A percentile compares a stretch with the other conserved stretches of the same genome.
phyloP scores from a whole-genome alignment of 2,113 vertebrate genomes.

The Heptranchias perlo region DNA sequence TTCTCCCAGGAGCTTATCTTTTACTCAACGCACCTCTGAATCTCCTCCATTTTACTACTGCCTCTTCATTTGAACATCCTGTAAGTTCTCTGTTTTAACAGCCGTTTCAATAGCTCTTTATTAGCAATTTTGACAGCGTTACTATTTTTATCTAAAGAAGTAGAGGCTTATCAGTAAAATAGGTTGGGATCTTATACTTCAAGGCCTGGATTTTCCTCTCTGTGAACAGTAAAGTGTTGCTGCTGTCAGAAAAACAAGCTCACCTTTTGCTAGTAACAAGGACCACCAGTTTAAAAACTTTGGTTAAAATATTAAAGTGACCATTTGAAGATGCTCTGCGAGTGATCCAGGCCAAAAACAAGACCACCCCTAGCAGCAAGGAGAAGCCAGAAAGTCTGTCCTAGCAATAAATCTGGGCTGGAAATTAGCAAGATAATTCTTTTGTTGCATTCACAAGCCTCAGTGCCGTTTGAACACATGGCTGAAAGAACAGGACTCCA shows the following conservation, averaged over 20 bases:
- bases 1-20: too few species aligned
- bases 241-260: not conserved
- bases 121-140: not conserved
- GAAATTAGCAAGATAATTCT: not conserved
- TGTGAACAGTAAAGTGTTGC: not conserved
- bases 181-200: not conserved
- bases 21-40: too few species aligned
- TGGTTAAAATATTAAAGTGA: not conserved
- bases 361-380: not conserved
- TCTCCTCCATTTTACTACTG: too few species aligned
- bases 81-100: too few species aligned
- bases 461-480: not conserved
- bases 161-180: not conserved
- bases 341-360: not conserved
- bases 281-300: not conserved
- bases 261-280: not conserved
- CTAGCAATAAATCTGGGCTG: not conserved
- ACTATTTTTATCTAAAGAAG: too few species aligned
- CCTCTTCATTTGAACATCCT: too few species aligned
- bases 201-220: not conserved
- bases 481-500: not conserved
- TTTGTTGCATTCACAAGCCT: not conserved
- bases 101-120: not conserved
- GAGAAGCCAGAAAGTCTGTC: not conserved
- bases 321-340: not conserved